These are phyloP conservation scores for Caenorhabditis doughertyi DNA, from an alignment of 2,888 invertebrate species.

Conservation along the genomic window DNA sequence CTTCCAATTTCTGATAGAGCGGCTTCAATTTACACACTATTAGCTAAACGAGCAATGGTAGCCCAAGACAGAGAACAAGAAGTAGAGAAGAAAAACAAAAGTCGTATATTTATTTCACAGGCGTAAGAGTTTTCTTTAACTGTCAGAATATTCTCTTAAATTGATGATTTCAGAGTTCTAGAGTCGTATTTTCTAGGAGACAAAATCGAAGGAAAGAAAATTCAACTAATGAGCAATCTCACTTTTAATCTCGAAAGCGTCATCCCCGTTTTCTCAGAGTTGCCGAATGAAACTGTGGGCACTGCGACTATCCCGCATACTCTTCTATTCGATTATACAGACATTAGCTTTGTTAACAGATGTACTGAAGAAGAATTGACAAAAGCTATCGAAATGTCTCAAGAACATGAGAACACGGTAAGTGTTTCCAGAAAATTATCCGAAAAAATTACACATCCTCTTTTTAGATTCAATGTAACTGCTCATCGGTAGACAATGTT, in stretches of 20 bases:
- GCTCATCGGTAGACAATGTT: background rate
- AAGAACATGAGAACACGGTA: constrained; percentile 8
- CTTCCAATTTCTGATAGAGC: no score
- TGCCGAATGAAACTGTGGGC: background rate
- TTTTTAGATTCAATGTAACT: constrained; percentile 38
- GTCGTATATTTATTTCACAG: no score
- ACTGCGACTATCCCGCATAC: background rate
- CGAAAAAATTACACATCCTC: no score
- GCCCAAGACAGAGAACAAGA: no score
- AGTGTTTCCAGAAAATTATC: no score
- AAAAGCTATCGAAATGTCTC: background rate
- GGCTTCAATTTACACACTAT: no score
- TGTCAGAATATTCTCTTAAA: background rate
- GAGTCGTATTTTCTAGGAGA: background rate
- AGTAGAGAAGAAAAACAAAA: no score
- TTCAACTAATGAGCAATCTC: constrained; percentile 5
- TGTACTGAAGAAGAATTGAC: background rate
- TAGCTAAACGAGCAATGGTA: no score
- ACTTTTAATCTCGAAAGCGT: constrained; percentile 10
- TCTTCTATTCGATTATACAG: constrained; percentile 8
- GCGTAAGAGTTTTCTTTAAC: no score
- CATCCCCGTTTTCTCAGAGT: constrained; percentile 21
- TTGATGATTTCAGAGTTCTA: constrained; percentile 7
- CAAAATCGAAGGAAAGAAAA: background rate
- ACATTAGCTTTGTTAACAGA: background rate